Evolutionary conservation across 2,797 vertebrate species (phyloP), one percentile per base, ranked within the genome.

Genomic region (Danio tinwini): DNA sequence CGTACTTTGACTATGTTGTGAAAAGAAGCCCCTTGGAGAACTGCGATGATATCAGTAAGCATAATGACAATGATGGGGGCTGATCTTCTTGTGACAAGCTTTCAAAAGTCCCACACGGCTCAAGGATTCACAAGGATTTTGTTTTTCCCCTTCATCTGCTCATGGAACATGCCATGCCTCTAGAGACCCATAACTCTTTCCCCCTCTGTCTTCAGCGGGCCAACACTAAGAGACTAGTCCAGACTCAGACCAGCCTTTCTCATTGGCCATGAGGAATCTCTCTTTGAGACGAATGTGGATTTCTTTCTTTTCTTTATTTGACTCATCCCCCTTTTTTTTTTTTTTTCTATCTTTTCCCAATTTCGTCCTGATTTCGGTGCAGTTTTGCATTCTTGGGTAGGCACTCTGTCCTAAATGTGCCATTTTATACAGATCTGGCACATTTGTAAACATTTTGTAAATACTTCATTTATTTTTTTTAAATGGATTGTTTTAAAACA

Each of bases 401-500:
- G 90, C 86, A 88, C 84, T 89, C 90, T 89, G 88, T 85, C 80
- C 68, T 89, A 88, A 84, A 86, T 10, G 85, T 90, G 91, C 88
- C 85, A 86, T 86, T 86, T 16, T 84, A 82, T 68, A 74, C 53
- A 10, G 39, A 81, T 74, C 42, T 84, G 91, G 80, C 85, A 88
- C 91, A 82, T 81, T 29, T 89, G 87, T 86, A 81, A 80, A 88
- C 88, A 90, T 84, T 88, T 90, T 93, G 93, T 95, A 94, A 85
- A 95, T 94, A 94, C 90, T 88, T 93, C 37, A 8, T 67, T 85
- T 93, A 65, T 88, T 93, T 94, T 92, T 94, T 93, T 93, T 83
- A 80, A 85, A 93, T 89, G 53, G 89, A 91, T 93, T 90, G 90
- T 94, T 94, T 94, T 94, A 94, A 92, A 85, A 92, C 88, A 85